These are phyloP conservation scores for Oreochromis aureus DNA, from an alignment of 2,113 vertebrate species.

Conservation along the genomic window DNA sequence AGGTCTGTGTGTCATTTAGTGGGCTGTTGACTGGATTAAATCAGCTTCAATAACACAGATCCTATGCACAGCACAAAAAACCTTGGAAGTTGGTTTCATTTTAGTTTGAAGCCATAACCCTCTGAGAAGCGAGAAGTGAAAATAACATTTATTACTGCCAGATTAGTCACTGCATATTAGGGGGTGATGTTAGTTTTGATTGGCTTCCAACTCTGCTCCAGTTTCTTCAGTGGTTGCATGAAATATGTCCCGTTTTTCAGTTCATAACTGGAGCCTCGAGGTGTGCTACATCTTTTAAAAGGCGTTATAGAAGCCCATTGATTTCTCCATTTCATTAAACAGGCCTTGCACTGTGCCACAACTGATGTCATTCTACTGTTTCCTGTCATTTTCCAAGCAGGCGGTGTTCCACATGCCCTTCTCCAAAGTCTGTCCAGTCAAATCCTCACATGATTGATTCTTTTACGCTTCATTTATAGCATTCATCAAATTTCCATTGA, in stretches of 20 bases:
- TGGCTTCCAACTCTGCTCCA: constrained; percentile 36
- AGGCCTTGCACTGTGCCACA: constrained; percentile 27
- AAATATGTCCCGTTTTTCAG: constrained; percentile 44
- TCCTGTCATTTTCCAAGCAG: constrained; percentile 60
- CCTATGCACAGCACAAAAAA: constrained; percentile 3
- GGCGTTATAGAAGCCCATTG: constrained; percentile 43
- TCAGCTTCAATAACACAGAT: constrained; percentile 16
- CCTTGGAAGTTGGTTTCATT: background rate
- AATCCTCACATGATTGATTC: constrained; percentile 48
- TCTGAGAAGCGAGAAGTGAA: constrained; percentile 22
- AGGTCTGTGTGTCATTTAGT: constrained; percentile 25
- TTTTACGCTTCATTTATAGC: constrained; percentile 62
- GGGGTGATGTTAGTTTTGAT: constrained; percentile 56
- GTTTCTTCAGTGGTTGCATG: constrained; percentile 40
- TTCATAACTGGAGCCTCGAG: constrained; percentile 27
- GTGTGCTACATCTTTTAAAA: constrained; percentile 33
- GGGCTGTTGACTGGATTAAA: constrained; percentile 46
- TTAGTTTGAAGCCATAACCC: constrained; percentile 8
- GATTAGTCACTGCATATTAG: constrained; percentile 55
- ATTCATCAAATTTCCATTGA: constrained; percentile 51
- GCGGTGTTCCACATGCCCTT: constrained; percentile 26
- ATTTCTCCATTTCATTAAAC: constrained; percentile 55
- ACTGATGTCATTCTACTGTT: constrained; percentile 64
- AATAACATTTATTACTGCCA: constrained; percentile 52
- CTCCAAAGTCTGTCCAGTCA: constrained; percentile 38